These are phyloP conservation scores for Otocyon megalotis DNA, from an alignment of 2,113 vertebrate genomes.

Conservation along the genomic window DNA sequence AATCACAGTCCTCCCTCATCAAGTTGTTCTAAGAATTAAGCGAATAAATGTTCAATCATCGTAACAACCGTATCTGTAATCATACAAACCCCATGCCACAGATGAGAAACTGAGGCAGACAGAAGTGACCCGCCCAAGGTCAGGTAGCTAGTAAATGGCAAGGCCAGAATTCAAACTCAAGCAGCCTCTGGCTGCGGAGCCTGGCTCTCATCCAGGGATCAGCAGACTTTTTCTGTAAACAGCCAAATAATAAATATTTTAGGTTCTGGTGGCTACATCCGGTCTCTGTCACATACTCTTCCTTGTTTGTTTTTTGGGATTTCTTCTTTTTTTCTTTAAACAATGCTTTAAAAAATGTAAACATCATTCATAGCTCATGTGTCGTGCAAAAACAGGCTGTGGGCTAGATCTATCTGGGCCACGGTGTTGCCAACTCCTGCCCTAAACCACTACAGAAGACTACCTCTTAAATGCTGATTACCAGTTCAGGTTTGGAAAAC, in stretches of 20 bases:
- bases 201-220: neutral
- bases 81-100: neutral
- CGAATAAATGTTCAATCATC: neutral
- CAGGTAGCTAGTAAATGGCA: neutral
- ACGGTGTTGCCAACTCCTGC: neutral
- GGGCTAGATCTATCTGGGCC: neutral
- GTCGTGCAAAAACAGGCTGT: neutral
- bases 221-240: neutral
- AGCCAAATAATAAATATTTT: neutral
- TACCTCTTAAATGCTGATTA: neutral
- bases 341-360: neutral
- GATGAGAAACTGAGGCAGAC: neutral
- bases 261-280: neutral
- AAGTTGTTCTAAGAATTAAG: neutral
- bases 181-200: neutral
- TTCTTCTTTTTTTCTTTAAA: neutral
- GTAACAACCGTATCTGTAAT: accelerated
- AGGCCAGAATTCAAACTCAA: neutral
- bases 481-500: neutral
- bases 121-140: neutral
- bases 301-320: neutral
- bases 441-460: neutral
- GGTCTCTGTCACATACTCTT: neutral
- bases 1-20: neutral
- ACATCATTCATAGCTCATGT: neutral